These are phyloP conservation scores for Sterna hirundo DNA, from an alignment of 2,113 vertebrate genomes.

Conservation along the genomic window DNA sequence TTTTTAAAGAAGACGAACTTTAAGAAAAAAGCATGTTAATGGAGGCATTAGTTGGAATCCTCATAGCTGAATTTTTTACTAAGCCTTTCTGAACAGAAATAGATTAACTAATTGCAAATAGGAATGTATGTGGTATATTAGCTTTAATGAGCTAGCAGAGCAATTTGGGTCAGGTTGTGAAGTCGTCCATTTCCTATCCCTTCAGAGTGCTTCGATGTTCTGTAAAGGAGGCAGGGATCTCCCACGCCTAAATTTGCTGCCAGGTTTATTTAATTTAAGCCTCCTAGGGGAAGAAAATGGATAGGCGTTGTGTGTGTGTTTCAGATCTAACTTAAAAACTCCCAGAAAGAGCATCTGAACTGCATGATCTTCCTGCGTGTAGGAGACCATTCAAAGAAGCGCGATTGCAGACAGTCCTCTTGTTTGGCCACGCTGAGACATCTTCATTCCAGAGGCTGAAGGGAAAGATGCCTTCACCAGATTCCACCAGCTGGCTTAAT, in stretches of 20 bases:
- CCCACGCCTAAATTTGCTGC: background rate
- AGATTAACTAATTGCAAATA: background rate
- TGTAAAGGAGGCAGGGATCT: background rate
- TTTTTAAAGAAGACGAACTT: background rate
- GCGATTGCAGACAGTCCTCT: background rate
- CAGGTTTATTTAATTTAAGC: background rate
- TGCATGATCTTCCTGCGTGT: background rate
- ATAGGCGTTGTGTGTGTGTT: background rate
- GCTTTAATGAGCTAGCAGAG: background rate
- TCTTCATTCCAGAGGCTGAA: background rate
- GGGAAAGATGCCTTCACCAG: background rate
- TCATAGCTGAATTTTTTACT: background rate
- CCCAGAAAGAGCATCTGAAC: background rate
- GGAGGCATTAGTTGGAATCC: background rate
- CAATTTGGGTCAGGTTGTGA: background rate
- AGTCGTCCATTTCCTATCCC: background rate
- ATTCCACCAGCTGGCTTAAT: background rate
- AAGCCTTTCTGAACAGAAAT: background rate
- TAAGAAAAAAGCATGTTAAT: background rate
- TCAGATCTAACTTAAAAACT: background rate
- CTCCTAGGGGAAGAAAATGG: background rate
- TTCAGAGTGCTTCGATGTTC: background rate
- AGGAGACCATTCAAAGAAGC: background rate
- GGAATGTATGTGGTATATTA: background rate
- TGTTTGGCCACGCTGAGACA: accelerated